A percentile compares a stretch with the other conserved stretches of the same genome.
Conservation (phyloP, 1,140 invertebrate species). For the Proctacanthus coquilletti region DNA sequence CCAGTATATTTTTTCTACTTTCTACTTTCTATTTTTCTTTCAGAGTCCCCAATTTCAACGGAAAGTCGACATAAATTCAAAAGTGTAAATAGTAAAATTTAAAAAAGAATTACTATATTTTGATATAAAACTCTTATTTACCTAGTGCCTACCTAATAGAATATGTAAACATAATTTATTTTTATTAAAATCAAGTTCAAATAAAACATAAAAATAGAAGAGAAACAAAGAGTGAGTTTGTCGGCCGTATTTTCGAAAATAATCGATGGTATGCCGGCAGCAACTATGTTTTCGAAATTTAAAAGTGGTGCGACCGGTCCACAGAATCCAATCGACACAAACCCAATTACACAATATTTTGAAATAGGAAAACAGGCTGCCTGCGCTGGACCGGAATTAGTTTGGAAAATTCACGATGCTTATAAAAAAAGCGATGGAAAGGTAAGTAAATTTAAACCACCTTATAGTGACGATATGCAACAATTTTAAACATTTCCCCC, state of each 20-base stretch:
- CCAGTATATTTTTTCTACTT: too few species aligned
- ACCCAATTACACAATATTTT: constrained; percentile 78
- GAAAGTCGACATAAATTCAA: too few species aligned
- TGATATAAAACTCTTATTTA: too few species aligned
- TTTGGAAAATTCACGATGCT: constrained; percentile 87
- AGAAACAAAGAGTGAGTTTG: constrained; percentile 13
- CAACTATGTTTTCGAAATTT: constrained; percentile 59
- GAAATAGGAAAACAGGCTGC: constrained; percentile 76
- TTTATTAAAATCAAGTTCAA: not conserved
- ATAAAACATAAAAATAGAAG: not conserved
- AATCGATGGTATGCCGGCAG: constrained; percentile 32
- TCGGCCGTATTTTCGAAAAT: constrained; percentile 29
- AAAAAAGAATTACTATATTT: too few species aligned
- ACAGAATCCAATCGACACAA: constrained; percentile 51
- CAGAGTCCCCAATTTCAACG: too few species aligned
- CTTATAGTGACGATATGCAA: too few species aligned
- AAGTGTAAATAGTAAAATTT: too few species aligned
- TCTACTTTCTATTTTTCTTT: too few species aligned
- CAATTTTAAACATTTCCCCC: too few species aligned
- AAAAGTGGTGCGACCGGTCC: constrained; percentile 40
- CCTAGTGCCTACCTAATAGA: too few species aligned
- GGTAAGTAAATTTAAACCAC: constrained; percentile 49
- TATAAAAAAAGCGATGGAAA: constrained; percentile 77
- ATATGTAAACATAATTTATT: not conserved
- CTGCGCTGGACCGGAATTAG: constrained; percentile 76